phyloP scores from a whole-genome alignment of 2,113 vertebrate genomes.

The Carollia perspicillata region DNA sequence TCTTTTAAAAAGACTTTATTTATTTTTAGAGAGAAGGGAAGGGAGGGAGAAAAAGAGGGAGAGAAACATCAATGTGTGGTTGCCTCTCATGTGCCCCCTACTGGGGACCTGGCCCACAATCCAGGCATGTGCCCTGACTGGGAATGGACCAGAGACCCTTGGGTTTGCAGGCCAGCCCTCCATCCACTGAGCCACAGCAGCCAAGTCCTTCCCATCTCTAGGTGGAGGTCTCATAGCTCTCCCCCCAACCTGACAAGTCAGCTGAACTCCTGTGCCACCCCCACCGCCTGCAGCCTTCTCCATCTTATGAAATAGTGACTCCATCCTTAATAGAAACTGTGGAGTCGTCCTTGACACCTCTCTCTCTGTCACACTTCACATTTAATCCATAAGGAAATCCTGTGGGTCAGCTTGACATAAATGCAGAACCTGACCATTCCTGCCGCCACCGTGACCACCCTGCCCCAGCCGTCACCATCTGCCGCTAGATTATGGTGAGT shows the following conservation, averaged over 20 bases:
- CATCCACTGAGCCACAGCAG: too few relatives aligned
- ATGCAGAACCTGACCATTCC: not conserved
- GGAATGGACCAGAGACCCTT: too few relatives aligned
- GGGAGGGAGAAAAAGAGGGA: too few relatives aligned
- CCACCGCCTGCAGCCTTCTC: not conserved
- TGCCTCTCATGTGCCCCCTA: too few relatives aligned
- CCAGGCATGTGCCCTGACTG: too few relatives aligned
- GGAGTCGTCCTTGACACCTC: not conserved
- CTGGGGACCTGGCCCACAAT: too few relatives aligned
- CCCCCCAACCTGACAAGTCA: not conserved
- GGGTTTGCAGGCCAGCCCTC: too few relatives aligned
- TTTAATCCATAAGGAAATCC: slow-evolving; percentile 23
- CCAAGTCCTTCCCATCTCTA: not conserved
- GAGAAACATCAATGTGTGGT: too few relatives aligned
- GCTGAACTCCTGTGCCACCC: not conserved
- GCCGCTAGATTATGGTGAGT: not conserved
- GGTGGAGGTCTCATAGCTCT: not conserved
- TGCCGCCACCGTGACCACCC: not conserved
- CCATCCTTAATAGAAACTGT: not conserved
- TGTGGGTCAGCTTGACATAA: not conserved
- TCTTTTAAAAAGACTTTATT: too few relatives aligned
- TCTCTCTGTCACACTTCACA: not conserved
- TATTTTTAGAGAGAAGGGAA: too few relatives aligned
- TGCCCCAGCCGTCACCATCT: not conserved
- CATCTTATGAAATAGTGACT: not conserved